Base-by-base conservation (phyloP, 1,140 invertebrate genomes). In the Cataglyphis hispanica region DNA sequence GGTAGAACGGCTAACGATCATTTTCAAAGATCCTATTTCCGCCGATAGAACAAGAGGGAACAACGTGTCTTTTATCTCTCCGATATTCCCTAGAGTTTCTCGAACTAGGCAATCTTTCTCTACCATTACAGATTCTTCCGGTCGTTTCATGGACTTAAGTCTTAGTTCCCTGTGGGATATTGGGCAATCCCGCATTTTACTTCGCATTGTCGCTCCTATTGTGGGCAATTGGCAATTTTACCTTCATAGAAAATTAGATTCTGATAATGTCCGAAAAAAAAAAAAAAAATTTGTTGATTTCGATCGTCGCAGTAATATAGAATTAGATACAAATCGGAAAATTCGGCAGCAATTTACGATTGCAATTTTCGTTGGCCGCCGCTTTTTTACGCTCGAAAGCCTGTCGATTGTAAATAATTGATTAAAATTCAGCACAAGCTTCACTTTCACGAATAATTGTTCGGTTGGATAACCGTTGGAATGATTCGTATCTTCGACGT, bases 51-150 rank as follows among this genome's bases (percentile, higher is more conserved):
- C 69, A 74, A 63, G 67, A 83, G 74, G 58, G 69, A 85, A 89
- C 72, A 78, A 85, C 80, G 83, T 80, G 67, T 87, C 88, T 66
- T 90, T 90, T 89, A 89, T 90, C 85, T 85, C 34, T 63, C 66
- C 27, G 72, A 86, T 84, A 88, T 80, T 63, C 72, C 76, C 4
- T 50, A n/a, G 63, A 53, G 84, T 83, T 86, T 58, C 85, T 66
- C 67, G 56, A 31, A 67, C 64, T 27, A 69, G 70, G 64, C 60
- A 84, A 84, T 89, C 77, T 89, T 37, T 69, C 27, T 75, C 31
- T 16, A 19, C 87, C 70, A 78, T 69, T 58, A 50, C 86, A 50
- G 78, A 77, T 69, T 89, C 75, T 75, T 56, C 78, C 53, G 64
- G 34, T 40, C 78, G 78, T 83, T 50, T 83, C 67, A 46, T 34